Conservation (phyloP, 2,888 invertebrate species). For the Callyntrura guangdongensis region DNA sequence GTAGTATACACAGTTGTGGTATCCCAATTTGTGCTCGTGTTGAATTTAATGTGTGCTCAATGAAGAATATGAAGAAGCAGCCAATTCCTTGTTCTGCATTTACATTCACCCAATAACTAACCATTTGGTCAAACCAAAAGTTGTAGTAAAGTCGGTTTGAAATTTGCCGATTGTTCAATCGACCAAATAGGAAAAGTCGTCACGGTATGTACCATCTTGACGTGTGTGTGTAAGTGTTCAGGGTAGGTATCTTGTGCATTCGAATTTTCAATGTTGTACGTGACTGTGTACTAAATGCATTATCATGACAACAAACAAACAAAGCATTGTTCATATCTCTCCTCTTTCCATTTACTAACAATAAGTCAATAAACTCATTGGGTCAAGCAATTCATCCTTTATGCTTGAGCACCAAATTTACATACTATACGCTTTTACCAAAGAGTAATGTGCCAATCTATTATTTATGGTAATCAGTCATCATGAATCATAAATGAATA, state of each 20-base stretch:
- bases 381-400: slow-evolving; percentile 38
- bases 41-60: too few relatives aligned
- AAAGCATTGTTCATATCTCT: slow-evolving; percentile 17
- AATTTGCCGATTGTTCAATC: slow-evolving; percentile 8
- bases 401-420: background rate
- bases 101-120: too few relatives aligned
- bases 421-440: slow-evolving; percentile 1
- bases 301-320: background rate
- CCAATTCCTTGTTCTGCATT: too few relatives aligned
- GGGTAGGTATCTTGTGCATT: background rate
- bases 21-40: too few relatives aligned
- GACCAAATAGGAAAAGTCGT: background rate
- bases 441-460: slow-evolving; percentile 54
- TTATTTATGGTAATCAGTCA: slow-evolving; percentile 59
- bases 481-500: slow-evolving; percentile 71
- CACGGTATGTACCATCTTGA: background rate
- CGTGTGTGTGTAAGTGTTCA: background rate
- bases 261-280: slow-evolving; percentile 30
- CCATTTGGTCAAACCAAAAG: too few relatives aligned
- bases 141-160: slow-evolving; percentile 1
- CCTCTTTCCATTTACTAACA: slow-evolving; percentile 29
- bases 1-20: too few relatives aligned
- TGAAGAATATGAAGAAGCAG: too few relatives aligned
- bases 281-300: background rate
- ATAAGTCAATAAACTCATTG: slow-evolving; percentile 46